phyloP scores from a whole-genome alignment of 2,797 vertebrate species.

The Fratercula arctica region DNA sequence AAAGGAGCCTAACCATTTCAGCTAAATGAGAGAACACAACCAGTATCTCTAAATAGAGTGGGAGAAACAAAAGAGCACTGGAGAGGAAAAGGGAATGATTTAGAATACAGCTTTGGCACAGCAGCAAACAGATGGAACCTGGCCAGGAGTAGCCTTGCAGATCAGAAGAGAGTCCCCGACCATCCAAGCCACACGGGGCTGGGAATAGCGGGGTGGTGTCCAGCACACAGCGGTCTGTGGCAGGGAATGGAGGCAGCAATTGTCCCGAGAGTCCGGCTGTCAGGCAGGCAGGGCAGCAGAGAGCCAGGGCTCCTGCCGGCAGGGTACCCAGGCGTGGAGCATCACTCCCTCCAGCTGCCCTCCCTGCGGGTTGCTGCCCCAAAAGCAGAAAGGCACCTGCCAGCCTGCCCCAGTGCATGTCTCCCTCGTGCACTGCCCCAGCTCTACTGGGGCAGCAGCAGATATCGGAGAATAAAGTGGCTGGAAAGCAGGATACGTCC shows the following conservation, averaged over 20 bases:
- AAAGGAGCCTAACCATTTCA: background rate
- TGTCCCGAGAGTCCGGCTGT: background rate
- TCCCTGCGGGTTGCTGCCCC: background rate
- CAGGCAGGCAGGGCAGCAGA: background rate
- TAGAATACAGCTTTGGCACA: background rate
- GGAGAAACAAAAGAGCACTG: background rate
- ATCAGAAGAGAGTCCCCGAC: background rate
- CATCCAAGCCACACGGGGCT: background rate
- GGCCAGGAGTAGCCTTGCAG: background rate
- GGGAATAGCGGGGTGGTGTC: rapidly evolving
- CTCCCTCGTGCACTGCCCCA: background rate
- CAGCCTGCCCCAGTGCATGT: rapidly evolving
- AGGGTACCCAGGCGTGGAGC: background rate
- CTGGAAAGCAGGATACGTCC: background rate
- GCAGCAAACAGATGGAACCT: background rate
- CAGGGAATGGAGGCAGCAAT: background rate
- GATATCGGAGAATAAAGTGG: background rate
- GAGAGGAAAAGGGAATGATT: background rate
- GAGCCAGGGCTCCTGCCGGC: background rate
- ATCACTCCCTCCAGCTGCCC: background rate
- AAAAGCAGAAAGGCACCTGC: background rate
- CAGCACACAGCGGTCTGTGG: background rate
- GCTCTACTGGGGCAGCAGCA: background rate
- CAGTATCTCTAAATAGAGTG: background rate
- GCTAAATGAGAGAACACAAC: rapidly evolving